These are phyloP conservation scores for Carassius auratus DNA, from an alignment of 2,113 vertebrate species.

Conservation along the genomic window DNA sequence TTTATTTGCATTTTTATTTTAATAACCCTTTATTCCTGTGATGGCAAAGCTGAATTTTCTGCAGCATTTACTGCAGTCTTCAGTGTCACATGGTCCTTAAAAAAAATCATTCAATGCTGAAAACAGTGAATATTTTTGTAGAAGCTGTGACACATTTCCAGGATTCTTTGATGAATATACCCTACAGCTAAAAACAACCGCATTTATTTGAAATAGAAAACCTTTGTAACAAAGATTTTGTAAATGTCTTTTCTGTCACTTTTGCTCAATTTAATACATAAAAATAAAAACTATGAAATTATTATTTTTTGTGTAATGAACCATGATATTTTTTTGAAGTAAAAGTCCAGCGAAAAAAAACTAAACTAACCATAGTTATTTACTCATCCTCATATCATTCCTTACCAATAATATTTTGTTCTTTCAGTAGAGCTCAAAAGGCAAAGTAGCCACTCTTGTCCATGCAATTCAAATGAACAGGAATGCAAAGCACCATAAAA, in stretches of 20 bases:
- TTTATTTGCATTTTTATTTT: too few relatives aligned
- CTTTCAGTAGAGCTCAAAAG: background rate
- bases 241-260: too few relatives aligned
- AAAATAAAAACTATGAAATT: too few relatives aligned
- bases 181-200: too few relatives aligned
- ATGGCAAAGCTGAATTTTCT: background rate
- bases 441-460: background rate
- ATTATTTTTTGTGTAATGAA: background rate
- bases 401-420: background rate
- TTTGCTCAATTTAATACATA: too few relatives aligned
- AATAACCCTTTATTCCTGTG: background rate
- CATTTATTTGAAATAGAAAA: background rate
- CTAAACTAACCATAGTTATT: background rate
- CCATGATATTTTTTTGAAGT: background rate
- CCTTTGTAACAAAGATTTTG: too few relatives aligned
- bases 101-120: background rate
- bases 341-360: background rate
- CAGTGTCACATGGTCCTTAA: background rate
- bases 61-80: background rate
- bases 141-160: too few relatives aligned
- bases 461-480: background rate
- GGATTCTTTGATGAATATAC: too few relatives aligned
- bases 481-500: background rate
- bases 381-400: background rate
- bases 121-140: background rate